phyloP scores from a whole-genome alignment of 2,113 vertebrate genomes.

The Chloropsis cyanopogon region DNA sequence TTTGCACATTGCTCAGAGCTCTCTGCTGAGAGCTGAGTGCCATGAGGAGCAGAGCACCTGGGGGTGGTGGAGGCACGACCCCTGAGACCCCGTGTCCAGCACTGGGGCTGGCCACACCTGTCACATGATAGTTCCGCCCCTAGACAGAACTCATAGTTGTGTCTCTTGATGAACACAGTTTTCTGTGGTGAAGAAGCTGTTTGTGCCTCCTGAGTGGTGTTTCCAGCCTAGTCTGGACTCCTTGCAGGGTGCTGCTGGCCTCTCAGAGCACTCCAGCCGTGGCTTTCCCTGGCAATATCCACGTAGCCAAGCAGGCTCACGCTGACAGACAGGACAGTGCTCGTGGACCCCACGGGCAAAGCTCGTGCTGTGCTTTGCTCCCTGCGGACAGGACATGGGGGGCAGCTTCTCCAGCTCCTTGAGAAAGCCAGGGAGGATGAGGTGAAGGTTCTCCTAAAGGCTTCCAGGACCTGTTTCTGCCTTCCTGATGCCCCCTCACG shows the following conservation, averaged over 20 bases:
- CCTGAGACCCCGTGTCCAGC: neutral
- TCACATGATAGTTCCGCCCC: neutral
- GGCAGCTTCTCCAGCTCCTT: neutral
- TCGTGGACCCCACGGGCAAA: neutral
- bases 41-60: neutral
- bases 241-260: neutral
- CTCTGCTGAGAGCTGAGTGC: neutral
- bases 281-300: neutral
- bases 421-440: neutral
- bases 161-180: neutral
- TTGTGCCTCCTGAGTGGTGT: neutral
- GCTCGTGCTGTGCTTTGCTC: neutral
- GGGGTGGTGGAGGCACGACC: neutral
- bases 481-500: neutral
- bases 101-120: neutral
- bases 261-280: neutral
- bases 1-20: neutral
- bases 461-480: neutral
- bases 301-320: rapidly evolving
- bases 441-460: neutral
- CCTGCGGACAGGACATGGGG: neutral
- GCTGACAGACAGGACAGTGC: neutral
- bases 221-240: neutral
- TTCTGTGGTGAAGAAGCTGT: neutral
- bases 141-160: too few species aligned